Conservation (phyloP, 2,888 invertebrate genomes). For the Spodoptera picta region DNA sequence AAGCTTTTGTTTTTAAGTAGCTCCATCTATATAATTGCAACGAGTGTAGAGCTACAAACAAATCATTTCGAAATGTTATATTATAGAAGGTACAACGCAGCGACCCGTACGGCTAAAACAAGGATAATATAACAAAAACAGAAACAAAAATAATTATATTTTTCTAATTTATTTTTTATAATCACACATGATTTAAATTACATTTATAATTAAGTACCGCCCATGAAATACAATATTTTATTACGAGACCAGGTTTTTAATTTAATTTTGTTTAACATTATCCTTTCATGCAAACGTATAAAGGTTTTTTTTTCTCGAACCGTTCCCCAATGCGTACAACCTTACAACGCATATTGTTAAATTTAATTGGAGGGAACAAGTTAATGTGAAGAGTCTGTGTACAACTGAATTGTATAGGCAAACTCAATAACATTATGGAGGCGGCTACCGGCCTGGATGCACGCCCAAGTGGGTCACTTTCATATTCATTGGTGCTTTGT, state of each 20-base stretch:
- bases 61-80: no score
- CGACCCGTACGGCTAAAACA: no score
- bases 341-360: conserved; percentile 27
- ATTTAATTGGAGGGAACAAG: conserved; percentile 37
- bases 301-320: conserved; percentile 1
- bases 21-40: no score
- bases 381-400: conserved; percentile 13
- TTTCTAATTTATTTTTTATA: no score
- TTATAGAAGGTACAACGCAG: no score
- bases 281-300: background rate
- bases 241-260: conserved; percentile 1
- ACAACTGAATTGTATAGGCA: conserved; percentile 19
- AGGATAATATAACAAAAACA: no score
- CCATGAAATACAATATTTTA: no score
- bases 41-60: no score
- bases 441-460: conserved; percentile 14
- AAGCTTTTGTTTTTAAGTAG: no score
- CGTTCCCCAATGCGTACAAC: conserved; percentile 13
- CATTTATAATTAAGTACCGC: no score
- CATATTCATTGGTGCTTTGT: conserved; percentile 34
- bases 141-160: no score
- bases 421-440: conserved; percentile 32
- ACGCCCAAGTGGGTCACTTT: conserved; percentile 32
- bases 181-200: no score
- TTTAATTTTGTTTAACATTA: conserved; percentile 5